Evolutionary conservation across 1,140 invertebrate genomes (phyloP).

Genomic region (Philopotamus ludificatus): DNA sequence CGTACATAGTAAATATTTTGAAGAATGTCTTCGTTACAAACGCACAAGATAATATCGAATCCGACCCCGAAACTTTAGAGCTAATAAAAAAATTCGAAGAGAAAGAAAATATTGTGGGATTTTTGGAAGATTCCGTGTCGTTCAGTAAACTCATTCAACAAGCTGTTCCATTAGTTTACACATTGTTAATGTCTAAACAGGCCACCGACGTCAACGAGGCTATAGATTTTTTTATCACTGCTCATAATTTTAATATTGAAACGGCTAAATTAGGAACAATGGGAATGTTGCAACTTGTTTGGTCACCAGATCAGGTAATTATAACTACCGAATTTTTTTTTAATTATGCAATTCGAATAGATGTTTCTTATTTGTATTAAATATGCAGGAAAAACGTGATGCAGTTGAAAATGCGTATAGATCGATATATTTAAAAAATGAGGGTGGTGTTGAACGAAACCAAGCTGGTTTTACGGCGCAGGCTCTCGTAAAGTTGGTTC

Average conservation of each 20-base stretch:
- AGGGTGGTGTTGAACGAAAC: slow-evolving; percentile 48
- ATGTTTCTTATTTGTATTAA: background rate
- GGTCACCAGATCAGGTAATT: slow-evolving; percentile 62
- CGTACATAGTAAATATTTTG: slow-evolving; percentile 52
- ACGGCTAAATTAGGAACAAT: slow-evolving; percentile 70
- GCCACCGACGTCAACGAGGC: slow-evolving; percentile 79
- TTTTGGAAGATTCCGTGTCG: slow-evolving; percentile 62
- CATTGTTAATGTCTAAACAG: slow-evolving; percentile 72
- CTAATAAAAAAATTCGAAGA: slow-evolving; percentile 45
- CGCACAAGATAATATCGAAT: slow-evolving; percentile 45
- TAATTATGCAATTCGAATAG: background rate
- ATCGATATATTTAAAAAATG: slow-evolving; percentile 53
- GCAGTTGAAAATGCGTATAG: slow-evolving; percentile 59
- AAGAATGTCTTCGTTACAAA: slow-evolving; percentile 50
- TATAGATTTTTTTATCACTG: slow-evolving; percentile 79
- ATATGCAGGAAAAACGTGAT: slow-evolving; percentile 56
- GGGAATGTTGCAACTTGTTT: slow-evolving; percentile 75
- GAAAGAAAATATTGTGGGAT: slow-evolving; percentile 57
- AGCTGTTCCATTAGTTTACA: slow-evolving; percentile 69
- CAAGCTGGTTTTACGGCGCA: slow-evolving; percentile 56
- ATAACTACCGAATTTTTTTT: slow-evolving; percentile 48
- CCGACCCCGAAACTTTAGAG: slow-evolving; percentile 35
- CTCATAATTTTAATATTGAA: slow-evolving; percentile 74
- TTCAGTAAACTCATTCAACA: slow-evolving; percentile 69
- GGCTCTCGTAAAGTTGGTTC: slow-evolving; percentile 63